Percentiles rank a stretch among this genome's conserved stretches.
phyloP scores from a whole-genome alignment of 23 tunicate genomes.

The Trididemnum miniatum region DNA sequence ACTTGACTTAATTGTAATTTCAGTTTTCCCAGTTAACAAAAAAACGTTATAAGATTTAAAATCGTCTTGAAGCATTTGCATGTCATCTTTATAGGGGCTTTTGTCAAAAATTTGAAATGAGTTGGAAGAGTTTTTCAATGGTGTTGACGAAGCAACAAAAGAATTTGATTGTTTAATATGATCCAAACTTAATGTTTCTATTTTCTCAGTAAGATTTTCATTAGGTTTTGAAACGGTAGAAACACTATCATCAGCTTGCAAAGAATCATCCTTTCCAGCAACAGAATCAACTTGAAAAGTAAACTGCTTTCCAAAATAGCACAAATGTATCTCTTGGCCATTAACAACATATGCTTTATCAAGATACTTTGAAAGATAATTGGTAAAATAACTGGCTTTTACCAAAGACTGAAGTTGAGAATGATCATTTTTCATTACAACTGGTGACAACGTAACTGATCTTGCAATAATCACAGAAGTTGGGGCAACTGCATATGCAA shows the following conservation, averaged over 20 bases:
- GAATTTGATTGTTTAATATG: neutral
- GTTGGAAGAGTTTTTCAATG: conserved; percentile 9
- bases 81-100: neutral
- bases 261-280: neutral
- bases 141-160: conserved; percentile 36
- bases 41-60: neutral
- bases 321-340: conserved; percentile 21
- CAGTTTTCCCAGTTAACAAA: conserved; percentile 36
- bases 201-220: neutral
- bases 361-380: neutral
- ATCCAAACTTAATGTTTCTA: neutral
- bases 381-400: neutral
- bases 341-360: conserved; percentile 44
- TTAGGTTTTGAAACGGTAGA: neutral
- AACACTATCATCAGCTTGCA: neutral
- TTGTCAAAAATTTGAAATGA: neutral
- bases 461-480: neutral
- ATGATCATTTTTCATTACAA: neutral
- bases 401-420: neutral
- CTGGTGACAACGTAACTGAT: neutral
- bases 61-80: neutral
- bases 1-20: neutral
- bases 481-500: neutral
- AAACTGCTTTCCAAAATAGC: conserved; percentile 68
- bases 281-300: conserved; percentile 6